phyloP scores from a whole-genome alignment of 2,113 vertebrate species.

The Taxidea taxus region DNA sequence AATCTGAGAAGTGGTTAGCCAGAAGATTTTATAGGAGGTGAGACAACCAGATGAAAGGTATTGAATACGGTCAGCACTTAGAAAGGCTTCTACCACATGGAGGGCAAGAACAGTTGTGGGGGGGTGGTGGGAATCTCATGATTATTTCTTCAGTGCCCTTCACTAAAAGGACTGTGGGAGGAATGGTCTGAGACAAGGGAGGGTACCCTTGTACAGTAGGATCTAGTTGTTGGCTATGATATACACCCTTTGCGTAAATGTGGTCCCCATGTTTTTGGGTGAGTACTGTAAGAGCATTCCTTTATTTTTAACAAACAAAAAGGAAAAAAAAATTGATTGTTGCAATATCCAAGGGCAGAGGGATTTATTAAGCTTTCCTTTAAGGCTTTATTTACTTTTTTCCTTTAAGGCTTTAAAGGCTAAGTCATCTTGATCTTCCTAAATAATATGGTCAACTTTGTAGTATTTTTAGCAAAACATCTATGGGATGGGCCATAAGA shows the following conservation, averaged over 20 bases:
- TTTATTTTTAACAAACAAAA: not conserved
- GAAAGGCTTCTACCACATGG: not conserved
- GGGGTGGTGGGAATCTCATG: not conserved
- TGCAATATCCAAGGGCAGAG: not conserved
- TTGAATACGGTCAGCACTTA: not conserved
- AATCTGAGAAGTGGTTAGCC: not conserved
- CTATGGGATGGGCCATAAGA: not conserved
- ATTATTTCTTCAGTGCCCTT: not conserved
- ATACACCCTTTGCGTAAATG: not conserved
- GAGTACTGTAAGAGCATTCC: not conserved
- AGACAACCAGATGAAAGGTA: not conserved
- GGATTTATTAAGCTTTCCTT: not conserved
- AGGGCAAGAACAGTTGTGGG: not conserved
- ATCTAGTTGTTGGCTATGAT: not conserved
- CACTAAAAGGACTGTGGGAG: not conserved
- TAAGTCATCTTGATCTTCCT: not conserved
- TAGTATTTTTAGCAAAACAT: not conserved
- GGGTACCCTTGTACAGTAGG: not conserved
- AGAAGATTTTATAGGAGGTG: not conserved
- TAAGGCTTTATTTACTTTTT: not conserved
- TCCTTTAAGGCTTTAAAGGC: not conserved
- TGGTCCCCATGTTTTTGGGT: not conserved
- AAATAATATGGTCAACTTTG: not conserved
- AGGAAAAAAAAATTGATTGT: not conserved
- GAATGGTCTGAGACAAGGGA: not conserved